Conservation (phyloP, 1,140 invertebrate genomes). For the Coenobita brevimanus region DNA sequence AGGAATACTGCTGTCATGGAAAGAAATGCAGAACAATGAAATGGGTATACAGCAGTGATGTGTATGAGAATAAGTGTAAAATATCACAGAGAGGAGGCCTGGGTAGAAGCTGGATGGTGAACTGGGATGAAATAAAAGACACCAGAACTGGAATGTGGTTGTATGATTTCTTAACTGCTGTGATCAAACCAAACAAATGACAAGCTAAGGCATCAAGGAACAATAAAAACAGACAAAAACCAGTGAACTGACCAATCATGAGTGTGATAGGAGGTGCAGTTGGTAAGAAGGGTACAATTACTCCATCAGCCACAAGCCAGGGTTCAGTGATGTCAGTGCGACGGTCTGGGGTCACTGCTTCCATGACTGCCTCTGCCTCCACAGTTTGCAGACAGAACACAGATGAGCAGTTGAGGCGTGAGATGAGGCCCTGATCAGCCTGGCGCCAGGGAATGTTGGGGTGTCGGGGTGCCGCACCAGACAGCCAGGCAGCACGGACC, state of each 20-base stretch:
- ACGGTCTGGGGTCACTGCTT: slow-evolving; percentile 30
- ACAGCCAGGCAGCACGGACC: slow-evolving; percentile 70
- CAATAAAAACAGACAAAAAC: neutral
- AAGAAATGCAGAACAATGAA: too few species aligned
- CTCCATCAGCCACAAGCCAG: slow-evolving; percentile 68
- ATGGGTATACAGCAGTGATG: neutral
- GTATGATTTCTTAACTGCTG: too few species aligned
- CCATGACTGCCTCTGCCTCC: slow-evolving; percentile 35
- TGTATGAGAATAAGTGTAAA: neutral
- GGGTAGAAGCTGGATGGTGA: neutral
- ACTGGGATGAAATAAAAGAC: neutral
- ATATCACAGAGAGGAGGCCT: neutral
- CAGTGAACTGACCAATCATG: slow-evolving; percentile 53
- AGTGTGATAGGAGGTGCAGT: slow-evolving; percentile 54
- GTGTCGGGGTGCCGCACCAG: slow-evolving; percentile 66
- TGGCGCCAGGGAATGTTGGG: slow-evolving; percentile 57
- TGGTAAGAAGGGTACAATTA: slow-evolving; percentile 60
- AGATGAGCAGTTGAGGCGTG: slow-evolving; percentile 52
- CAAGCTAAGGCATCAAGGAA: too few species aligned
- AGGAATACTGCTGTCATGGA: too few species aligned
- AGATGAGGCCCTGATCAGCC: slow-evolving; percentile 28
- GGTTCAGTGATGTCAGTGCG: slow-evolving; percentile 33
- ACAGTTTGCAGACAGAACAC: slow-evolving; percentile 38
- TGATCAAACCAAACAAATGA: too few species aligned
- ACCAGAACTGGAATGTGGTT: neutral